Conservation (phyloP, 2,888 invertebrate genomes). For the Drosophila monieri region DNA sequence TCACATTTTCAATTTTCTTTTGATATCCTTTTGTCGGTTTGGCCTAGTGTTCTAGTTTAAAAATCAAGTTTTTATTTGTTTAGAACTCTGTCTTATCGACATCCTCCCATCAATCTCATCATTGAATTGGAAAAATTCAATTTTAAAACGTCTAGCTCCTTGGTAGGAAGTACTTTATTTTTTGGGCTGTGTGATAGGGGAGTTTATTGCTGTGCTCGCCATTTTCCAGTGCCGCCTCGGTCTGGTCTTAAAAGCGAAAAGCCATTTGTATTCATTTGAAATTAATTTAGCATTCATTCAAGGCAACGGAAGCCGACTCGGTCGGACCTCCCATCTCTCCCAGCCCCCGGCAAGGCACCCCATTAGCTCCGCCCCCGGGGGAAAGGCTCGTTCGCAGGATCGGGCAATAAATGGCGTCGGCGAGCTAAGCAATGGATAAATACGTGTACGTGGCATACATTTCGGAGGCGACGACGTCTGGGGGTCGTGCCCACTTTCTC, state of each 20-base stretch:
- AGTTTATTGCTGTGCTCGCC: slow-evolving; percentile 43
- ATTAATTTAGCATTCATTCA: slow-evolving; percentile 79
- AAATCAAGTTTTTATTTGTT: neutral
- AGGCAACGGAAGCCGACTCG: slow-evolving; percentile 61
- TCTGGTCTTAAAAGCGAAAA: slow-evolving; percentile 77
- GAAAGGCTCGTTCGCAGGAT: slow-evolving; percentile 19
- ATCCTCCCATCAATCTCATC: slow-evolving; percentile 1
- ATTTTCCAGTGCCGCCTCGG: slow-evolving; percentile 27
- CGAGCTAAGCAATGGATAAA: slow-evolving; percentile 78
- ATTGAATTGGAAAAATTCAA: slow-evolving; percentile 23
- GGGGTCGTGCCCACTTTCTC: slow-evolving; percentile 37
- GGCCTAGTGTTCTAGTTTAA: neutral
- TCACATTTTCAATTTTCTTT: neutral
- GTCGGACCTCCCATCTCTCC: slow-evolving; percentile 4
- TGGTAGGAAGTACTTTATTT: slow-evolving; percentile 10
- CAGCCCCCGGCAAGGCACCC: neutral
- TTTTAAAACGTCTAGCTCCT: slow-evolving; percentile 16
- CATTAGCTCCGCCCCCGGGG: slow-evolving; percentile 24
- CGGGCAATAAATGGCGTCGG: slow-evolving; percentile 67
- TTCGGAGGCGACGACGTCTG: slow-evolving; percentile 55
- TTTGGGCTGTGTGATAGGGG: slow-evolving; percentile 25
- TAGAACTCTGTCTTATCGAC: neutral
- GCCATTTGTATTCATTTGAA: slow-evolving; percentile 79
- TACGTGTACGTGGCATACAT: slow-evolving; percentile 79
- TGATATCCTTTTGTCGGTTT: neutral